Percentiles rank a stretch among this genome's conserved stretches.
Evolutionary conservation across 2,113 vertebrate genomes (phyloP).

Genomic region (Rhinopomastus cyanomelas): DNA sequence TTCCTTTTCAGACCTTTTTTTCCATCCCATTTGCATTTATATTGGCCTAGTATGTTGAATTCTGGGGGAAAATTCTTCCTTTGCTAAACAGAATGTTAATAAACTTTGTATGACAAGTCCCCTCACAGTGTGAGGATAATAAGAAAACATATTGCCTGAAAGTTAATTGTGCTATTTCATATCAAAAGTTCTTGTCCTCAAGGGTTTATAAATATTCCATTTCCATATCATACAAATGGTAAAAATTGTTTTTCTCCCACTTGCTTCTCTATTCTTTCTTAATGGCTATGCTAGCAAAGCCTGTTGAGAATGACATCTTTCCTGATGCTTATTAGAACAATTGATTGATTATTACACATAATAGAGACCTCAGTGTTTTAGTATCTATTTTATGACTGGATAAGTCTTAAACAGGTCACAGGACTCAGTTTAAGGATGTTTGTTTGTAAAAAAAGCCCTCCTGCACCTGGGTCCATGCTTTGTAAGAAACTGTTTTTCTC

Average conservation of each 20-base stretch:
- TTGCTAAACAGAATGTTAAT: constrained; percentile 16
- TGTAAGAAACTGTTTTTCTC: constrained; percentile 70
- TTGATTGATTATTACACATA: neutral
- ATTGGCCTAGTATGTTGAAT: neutral
- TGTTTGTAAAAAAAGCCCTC: constrained; percentile 66
- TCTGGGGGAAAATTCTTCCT: neutral
- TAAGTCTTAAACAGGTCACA: constrained; percentile 47
- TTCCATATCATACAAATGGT: neutral
- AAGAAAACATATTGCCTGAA: neutral
- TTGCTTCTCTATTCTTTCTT: neutral
- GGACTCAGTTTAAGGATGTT: constrained; percentile 39
- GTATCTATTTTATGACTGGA: constrained; percentile 10
- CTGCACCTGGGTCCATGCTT: constrained; percentile 72
- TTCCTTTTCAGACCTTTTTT: neutral
- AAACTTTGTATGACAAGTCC: neutral
- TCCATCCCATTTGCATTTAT: neutral
- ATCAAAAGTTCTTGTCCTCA: neutral
- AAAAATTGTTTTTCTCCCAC: neutral
- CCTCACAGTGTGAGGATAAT: neutral
- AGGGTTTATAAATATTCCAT: constrained; percentile 19
- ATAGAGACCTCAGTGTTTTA: neutral
- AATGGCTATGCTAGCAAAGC: neutral
- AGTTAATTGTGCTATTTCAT: neutral
- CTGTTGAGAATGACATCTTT: neutral
- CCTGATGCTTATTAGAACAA: neutral